These are phyloP conservation scores for Ctenopoma kingsleyae DNA, from an alignment of 2,797 vertebrate genomes.

Conservation along the genomic window DNA sequence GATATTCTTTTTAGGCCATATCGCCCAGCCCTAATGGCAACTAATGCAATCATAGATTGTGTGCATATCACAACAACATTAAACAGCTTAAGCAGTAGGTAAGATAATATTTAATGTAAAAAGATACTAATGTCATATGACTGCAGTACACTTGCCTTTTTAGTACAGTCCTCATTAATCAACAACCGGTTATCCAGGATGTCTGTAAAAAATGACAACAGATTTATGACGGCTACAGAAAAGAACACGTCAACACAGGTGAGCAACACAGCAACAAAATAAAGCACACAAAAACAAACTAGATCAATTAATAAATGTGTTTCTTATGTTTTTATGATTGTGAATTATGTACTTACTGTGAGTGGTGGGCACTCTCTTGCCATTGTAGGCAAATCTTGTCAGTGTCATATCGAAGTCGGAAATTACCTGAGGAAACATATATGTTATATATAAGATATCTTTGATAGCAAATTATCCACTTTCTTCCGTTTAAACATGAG, in stretches of 20 bases:
- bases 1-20: too few species aligned
- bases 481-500: neutral
- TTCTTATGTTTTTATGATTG: too few species aligned
- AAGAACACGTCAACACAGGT: neutral
- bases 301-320: too few species aligned
- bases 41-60: too few species aligned
- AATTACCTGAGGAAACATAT: constrained; percentile 85
- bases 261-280: too few species aligned
- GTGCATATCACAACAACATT: too few species aligned
- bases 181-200: constrained; percentile 89
- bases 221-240: neutral
- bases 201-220: constrained; percentile 77
- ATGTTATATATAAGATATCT: too few species aligned
- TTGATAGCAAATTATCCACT: too few species aligned
- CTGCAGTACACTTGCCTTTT: constrained; percentile 43
- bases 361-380: constrained; percentile 88
- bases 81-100: neutral
- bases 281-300: neutral
- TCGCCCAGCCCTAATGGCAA: too few species aligned
- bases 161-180: constrained; percentile 88
- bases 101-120: neutral
- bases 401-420: constrained; percentile 97
- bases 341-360: constrained; percentile 84
- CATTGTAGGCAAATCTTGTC: constrained; percentile 89
- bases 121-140: neutral